Percentiles rank a stretch among this genome's conserved stretches.
phyloP scores from a whole-genome alignment of 2,797 vertebrate species.

The Malacoctenus gilli region DNA sequence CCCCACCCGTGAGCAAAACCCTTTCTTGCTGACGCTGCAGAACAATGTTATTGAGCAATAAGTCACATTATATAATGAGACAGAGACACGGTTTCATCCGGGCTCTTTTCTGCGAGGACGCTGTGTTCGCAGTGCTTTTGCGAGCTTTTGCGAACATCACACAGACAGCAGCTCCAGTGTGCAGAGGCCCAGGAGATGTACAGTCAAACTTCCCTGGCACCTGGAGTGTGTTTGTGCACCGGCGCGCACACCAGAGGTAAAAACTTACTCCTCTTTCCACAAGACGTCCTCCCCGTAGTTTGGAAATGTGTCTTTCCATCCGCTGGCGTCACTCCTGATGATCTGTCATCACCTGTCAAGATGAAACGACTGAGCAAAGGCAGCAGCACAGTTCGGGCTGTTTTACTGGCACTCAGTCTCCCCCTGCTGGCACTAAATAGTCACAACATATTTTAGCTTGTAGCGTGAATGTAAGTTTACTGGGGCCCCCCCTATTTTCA shows the following conservation, averaged over 20 bases:
- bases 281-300: conserved; percentile 36
- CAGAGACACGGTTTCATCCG: too few species aligned
- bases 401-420: conserved; percentile 42
- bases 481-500: conserved; percentile 9
- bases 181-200: conserved; percentile 3
- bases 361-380: conserved; percentile 4
- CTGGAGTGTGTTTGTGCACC: conserved; percentile 13
- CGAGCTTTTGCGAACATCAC: conserved; percentile 4
- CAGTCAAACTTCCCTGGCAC: conserved; percentile 27
- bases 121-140: conserved; percentile 4
- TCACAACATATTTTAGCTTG: conserved; percentile 10
- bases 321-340: conserved; percentile 25
- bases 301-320: conserved; percentile 54
- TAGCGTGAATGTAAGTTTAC: conserved; percentile 2
- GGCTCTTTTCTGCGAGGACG: neutral
- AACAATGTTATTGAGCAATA: too few species aligned
- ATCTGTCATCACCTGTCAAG: conserved; percentile 46
- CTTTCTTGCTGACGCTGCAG: too few species aligned
- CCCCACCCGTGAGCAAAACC: too few species aligned
- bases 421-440: conserved; percentile 55
- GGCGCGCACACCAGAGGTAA: conserved; percentile 11
- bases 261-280: conserved; percentile 24
- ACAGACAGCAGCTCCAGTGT: too few species aligned
- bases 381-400: neutral
- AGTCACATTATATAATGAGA: too few species aligned